These are phyloP conservation scores for Brachyalestes nurse DNA, from an alignment of 2,797 vertebrate species.

Conservation along the genomic window DNA sequence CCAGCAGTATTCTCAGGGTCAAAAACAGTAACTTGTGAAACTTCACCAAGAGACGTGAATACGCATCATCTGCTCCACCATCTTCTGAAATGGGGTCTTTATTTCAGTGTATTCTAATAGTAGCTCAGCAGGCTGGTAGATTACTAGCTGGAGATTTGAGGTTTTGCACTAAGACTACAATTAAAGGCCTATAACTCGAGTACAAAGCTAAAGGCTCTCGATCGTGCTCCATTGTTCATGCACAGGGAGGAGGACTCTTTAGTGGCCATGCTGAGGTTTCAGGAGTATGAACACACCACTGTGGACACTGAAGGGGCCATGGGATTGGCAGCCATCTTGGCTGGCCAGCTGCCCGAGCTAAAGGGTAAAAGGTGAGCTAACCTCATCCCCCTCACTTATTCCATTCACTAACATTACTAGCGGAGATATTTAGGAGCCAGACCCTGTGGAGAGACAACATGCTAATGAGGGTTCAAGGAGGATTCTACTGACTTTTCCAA, in stretches of 20 bases:
- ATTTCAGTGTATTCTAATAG: background rate
- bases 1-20: no score
- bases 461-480: background rate
- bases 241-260: slow-evolving; percentile 84
- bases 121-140: background rate
- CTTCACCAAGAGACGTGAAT: background rate
- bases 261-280: slow-evolving; percentile 87
- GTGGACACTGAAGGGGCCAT: slow-evolving; percentile 89
- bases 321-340: slow-evolving; percentile 85
- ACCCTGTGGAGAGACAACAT: background rate
- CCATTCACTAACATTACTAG: background rate
- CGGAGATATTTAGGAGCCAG: background rate
- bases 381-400: background rate
- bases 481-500: no score
- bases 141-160: background rate
- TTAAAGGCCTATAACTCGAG: background rate
- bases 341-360: slow-evolving; percentile 85
- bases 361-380: slow-evolving; percentile 86
- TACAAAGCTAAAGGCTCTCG: background rate
- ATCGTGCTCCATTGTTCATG: background rate
- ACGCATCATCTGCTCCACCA: background rate
- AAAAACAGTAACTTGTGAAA: background rate
- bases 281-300: slow-evolving; percentile 87
- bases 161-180: background rate
- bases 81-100: background rate